These are phyloP conservation scores for Blastobasis adustella DNA, from an alignment of 2,888 invertebrate genomes.

Conservation along the genomic window DNA sequence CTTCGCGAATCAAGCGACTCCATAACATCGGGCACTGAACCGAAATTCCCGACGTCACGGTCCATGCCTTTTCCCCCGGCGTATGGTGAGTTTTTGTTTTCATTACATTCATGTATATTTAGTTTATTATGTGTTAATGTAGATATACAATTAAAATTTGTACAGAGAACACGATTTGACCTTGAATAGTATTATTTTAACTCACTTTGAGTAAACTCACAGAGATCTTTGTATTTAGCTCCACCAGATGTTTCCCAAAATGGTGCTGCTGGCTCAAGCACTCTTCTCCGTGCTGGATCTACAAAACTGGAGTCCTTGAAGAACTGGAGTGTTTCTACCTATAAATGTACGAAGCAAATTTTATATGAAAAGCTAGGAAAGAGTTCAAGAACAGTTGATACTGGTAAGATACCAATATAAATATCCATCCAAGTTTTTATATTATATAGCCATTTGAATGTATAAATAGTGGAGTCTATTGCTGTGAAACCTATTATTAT, in stretches of 20 bases:
- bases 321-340: constrained; percentile 98
- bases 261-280: constrained; percentile 70
- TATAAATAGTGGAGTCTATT: too few relatives aligned
- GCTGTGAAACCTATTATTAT: too few relatives aligned
- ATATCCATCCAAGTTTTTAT: too few relatives aligned
- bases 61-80: constrained; percentile 83
- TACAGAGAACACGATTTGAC: too few relatives aligned
- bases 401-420: constrained; percentile 66
- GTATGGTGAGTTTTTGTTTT: constrained; percentile 62
- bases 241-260: constrained; percentile 77
- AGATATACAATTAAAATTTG: too few relatives aligned
- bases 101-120: too few relatives aligned
- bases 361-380: constrained; percentile 97
- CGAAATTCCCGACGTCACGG: constrained; percentile 77
- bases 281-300: constrained; percentile 78
- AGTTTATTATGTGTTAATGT: too few relatives aligned
- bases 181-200: too few relatives aligned
- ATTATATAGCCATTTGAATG: too few relatives aligned
- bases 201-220: too few relatives aligned
- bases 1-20: constrained; percentile 84
- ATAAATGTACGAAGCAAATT: constrained; percentile 97
- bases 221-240: constrained; percentile 24
- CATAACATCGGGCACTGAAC: constrained; percentile 83
- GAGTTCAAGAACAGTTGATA: constrained; percentile 91
- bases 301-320: constrained; percentile 94